Evolutionary conservation across 2,888 invertebrate species (phyloP).

Genomic region (Steinernema carpocapsae): DNA sequence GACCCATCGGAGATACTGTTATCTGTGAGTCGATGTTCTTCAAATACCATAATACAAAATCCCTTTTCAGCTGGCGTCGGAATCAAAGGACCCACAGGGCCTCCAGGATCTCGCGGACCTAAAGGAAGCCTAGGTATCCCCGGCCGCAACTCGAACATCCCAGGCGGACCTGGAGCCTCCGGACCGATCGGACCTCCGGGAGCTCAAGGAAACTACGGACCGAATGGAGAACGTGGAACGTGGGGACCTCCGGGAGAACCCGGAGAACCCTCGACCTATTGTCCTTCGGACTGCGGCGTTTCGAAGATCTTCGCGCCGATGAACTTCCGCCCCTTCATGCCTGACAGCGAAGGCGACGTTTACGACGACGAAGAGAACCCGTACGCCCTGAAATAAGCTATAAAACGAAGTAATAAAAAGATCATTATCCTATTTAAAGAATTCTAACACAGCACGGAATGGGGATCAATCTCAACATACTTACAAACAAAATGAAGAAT

Average conservation of each 20-base stretch:
- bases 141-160: conserved; percentile 58
- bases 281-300: conserved; percentile 20
- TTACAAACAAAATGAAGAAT: conserved; percentile 12
- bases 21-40: conserved; percentile 31
- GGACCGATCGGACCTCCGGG: conserved; percentile 51
- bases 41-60: neutral
- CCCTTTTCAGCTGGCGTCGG: conserved; percentile 54
- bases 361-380: conserved; percentile 6
- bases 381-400: neutral
- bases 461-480: conserved; percentile 24
- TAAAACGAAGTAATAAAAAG: neutral
- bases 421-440: neutral
- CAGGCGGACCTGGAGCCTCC: conserved; percentile 40
- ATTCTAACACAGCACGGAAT: conserved; percentile 5
- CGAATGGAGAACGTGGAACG: neutral
- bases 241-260: conserved; percentile 27
- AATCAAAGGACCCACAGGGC: conserved; percentile 58
- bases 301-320: conserved; percentile 17
- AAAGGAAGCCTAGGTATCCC: conserved; percentile 54
- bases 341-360: conserved; percentile 1
- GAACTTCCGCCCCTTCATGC: conserved; percentile 3
- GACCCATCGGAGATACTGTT: conserved; percentile 52
- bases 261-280: conserved; percentile 24
- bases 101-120: conserved; percentile 52
- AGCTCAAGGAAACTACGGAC: conserved; percentile 49